Evolutionary conservation across 2,888 invertebrate genomes (phyloP), one percentile per base, ranked within the genome.

Genomic region (Adelognathus sp.): DNA sequence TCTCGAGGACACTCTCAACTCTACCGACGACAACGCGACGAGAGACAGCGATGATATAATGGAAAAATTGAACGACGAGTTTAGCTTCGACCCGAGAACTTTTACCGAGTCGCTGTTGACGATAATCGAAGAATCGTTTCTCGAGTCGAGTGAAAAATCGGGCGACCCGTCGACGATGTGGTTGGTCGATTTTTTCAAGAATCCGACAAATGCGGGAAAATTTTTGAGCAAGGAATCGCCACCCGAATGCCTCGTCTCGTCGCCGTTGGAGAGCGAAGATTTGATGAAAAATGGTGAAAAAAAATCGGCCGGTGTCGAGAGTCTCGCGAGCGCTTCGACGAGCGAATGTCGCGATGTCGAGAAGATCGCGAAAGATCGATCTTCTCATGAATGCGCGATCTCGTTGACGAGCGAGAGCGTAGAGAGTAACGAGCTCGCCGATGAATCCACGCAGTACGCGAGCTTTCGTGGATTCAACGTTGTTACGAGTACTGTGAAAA

Each of bases 91-190:
- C 29, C 75, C 75, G 4, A 44, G 24, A 1, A n/a, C 9, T 0
- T 76, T 76, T 2, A 63, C 75, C 0, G 36, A 69, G 11, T 24
- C 54, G 54, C 54, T 76, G 4, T 5, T 61, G 3, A 76, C 75
- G 18, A 70, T 76, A 6, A 41, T 76, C 14, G 75, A 76, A 46
- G 69, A 63, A 29, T 33, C 69, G 1, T 44, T 39, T 6, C 6
- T 3, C 6, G 9, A 16, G 4, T 11, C 14, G 27, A 5, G 11
- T 1, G 16, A 44, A 9, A 14, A 4, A 11, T 11, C 3, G 11
- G 18, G 9, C 1, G n/a, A 52, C 11, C 11, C 29, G 14, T 24
- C n/a, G 29, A 29, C 3, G 6, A 36, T 36, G 9, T 7, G n/a
- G 0, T 39, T 39, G 0, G 14, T 39, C n/a, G 39, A 39, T 14